phyloP scores from a whole-genome alignment of 2,113 vertebrate species.

The Melierax canorus region DNA sequence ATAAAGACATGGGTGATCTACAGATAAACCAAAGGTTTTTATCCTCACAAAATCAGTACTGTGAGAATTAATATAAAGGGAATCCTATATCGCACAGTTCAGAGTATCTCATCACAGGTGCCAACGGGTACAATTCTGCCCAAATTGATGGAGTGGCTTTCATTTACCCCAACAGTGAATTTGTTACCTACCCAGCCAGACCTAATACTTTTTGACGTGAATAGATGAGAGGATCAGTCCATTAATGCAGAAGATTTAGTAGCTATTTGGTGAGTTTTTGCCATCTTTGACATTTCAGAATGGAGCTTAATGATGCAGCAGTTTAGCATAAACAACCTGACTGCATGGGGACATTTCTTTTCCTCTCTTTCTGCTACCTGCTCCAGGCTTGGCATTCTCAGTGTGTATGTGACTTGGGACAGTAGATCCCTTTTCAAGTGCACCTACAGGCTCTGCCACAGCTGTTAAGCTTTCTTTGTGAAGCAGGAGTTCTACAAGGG shows the following conservation, averaged over 20 bases:
- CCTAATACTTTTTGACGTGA: slow-evolving; percentile 14
- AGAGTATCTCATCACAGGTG: not conserved
- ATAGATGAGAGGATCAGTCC: slow-evolving; percentile 26
- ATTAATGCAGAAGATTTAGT: slow-evolving; percentile 57
- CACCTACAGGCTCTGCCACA: slow-evolving; percentile 20
- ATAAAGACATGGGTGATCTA: not conserved
- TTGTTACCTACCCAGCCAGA: slow-evolving; percentile 43
- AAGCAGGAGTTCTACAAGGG: slow-evolving; percentile 21
- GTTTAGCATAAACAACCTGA: slow-evolving; percentile 25
- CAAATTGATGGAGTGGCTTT: slow-evolving; percentile 37
- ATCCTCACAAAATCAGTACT: not conserved
- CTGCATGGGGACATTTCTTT: not conserved
- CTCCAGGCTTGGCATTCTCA: not conserved
- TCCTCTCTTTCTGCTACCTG: not conserved
- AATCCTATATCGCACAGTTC: not conserved
- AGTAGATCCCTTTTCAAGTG: slow-evolving; percentile 7
- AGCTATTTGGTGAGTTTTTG: slow-evolving; percentile 29
- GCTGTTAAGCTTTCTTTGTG: slow-evolving; percentile 44
- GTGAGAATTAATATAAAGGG: not conserved
- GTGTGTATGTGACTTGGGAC: not conserved
- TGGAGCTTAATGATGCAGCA: slow-evolving; percentile 44
- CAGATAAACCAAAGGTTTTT: not conserved
- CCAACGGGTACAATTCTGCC: not conserved
- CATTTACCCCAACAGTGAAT: slow-evolving; percentile 45
- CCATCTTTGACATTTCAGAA: slow-evolving; percentile 50